Evolutionary conservation across 2,797 vertebrate species (phyloP).

Genomic region (Nyctalus aviator): DNA sequence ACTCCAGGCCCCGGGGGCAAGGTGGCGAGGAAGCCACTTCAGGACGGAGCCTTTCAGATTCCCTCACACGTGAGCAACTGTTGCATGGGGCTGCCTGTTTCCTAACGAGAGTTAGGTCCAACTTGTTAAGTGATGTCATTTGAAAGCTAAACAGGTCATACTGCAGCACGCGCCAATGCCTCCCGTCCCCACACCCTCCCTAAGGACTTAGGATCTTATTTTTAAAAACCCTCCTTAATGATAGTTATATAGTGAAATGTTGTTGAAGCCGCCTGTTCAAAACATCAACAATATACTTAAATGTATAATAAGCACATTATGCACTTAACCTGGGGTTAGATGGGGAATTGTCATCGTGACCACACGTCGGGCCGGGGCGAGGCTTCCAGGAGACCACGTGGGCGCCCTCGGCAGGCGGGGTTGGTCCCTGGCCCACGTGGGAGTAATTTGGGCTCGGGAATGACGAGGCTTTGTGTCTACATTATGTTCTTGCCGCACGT

Average conservation of each 20-base stretch:
- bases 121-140: conserved; percentile 41
- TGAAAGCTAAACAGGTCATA: conserved; percentile 54
- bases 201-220: conserved; percentile 62
- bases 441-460: conserved; percentile 17
- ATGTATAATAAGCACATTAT: conserved; percentile 76
- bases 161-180: background rate
- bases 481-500: background rate
- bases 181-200: background rate
- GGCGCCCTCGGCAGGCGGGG: background rate
- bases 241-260: conserved; percentile 69
- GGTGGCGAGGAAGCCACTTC: background rate
- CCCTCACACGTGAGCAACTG: background rate
- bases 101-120: background rate
- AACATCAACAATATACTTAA: conserved; percentile 76
- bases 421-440: background rate
- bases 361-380: background rate
- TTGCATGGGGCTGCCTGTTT: background rate
- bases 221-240: conserved; percentile 72
- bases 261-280: conserved; percentile 65
- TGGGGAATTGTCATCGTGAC: conserved; percentile 54
- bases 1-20: background rate
- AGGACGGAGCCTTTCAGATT: background rate
- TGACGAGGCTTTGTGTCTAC: conserved; percentile 26
- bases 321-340: conserved; percentile 72
- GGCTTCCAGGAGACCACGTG: conserved; percentile 66